These are phyloP conservation scores for Exocentrus adspersus DNA, from an alignment of 2,888 invertebrate species.

Conservation along the genomic window DNA sequence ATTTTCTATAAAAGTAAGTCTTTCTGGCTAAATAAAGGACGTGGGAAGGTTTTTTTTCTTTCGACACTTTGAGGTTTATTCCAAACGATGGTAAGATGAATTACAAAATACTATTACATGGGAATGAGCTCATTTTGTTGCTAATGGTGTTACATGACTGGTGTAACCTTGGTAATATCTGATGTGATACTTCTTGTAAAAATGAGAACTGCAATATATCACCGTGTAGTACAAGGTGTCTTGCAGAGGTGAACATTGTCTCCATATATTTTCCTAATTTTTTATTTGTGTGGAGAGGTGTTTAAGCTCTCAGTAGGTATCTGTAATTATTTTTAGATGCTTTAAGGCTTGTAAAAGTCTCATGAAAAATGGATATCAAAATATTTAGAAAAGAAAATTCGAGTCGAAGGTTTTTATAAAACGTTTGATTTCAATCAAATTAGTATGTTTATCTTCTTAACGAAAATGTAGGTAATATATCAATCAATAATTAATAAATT, in stretches of 20 bases:
- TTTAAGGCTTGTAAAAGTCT: too few species aligned
- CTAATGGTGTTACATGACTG: neutral
- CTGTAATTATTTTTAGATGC: too few species aligned
- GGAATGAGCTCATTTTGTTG: slow-evolving; percentile 3
- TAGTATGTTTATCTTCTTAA: too few species aligned
- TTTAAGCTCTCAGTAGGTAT: too few species aligned
- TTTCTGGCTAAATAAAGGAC: neutral
- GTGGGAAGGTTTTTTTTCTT: slow-evolving; percentile 2
- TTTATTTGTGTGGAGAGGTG: too few species aligned
- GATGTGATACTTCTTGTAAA: neutral
- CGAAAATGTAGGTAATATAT: too few species aligned
- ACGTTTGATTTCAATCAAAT: too few species aligned
- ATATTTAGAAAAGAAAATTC: too few species aligned
- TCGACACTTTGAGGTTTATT: neutral
- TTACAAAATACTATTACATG: slow-evolving; percentile 4
- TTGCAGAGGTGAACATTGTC: neutral
- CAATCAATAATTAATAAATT: too few species aligned
- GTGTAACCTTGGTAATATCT: slow-evolving; percentile 1
- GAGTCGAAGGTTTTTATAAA: too few species aligned
- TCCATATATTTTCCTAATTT: too few species aligned
- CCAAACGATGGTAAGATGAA: neutral
- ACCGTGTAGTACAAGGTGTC: neutral
- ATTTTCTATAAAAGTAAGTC: neutral
- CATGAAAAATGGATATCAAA: too few species aligned
- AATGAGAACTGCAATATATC: neutral